phyloP scores from a whole-genome alignment of 2,113 vertebrate genomes.

The Nothoprocta perdicaria region DNA sequence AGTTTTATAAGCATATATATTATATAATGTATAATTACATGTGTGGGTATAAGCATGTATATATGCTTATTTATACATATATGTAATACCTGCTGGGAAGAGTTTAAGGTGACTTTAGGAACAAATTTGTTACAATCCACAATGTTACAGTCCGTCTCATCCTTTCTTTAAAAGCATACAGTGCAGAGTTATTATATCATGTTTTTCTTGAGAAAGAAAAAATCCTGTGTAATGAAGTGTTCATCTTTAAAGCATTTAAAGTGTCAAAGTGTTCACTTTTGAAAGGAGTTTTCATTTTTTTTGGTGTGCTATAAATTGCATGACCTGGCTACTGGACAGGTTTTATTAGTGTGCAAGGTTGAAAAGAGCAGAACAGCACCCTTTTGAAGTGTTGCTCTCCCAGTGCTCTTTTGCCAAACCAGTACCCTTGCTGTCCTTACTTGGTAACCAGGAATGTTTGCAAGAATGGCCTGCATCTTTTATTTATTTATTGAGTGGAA shows the following conservation, averaged over 20 bases:
- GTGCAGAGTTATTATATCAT: not conserved
- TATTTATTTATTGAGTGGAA: not conserved
- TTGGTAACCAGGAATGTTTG: not conserved
- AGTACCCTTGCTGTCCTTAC: not conserved
- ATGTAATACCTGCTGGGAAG: not conserved
- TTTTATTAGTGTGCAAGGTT: not conserved
- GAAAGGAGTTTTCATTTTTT: not conserved
- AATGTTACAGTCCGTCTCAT: not conserved
- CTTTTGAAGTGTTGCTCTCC: not conserved
- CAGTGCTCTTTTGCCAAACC: not conserved
- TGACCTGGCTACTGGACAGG: not conserved
- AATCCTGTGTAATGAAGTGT: not conserved
- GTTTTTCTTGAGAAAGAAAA: not conserved
- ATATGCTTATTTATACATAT: too few species aligned
- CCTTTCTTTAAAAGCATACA: not conserved
- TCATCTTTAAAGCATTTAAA: too few species aligned
- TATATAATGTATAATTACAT: too few species aligned
- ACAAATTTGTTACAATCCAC: not conserved
- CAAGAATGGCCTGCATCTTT: not conserved
- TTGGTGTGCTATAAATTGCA: not conserved
- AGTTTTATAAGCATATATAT: too few species aligned
- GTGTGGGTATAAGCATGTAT: too few species aligned
- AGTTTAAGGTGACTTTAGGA: not conserved
- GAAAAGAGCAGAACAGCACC: not conserved
- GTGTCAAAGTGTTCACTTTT: not conserved